Evolutionary conservation across 2,797 vertebrate species (phyloP), one percentile per base, ranked within the genome.

Genomic region (Melanotaenia trifasciata): DNA sequence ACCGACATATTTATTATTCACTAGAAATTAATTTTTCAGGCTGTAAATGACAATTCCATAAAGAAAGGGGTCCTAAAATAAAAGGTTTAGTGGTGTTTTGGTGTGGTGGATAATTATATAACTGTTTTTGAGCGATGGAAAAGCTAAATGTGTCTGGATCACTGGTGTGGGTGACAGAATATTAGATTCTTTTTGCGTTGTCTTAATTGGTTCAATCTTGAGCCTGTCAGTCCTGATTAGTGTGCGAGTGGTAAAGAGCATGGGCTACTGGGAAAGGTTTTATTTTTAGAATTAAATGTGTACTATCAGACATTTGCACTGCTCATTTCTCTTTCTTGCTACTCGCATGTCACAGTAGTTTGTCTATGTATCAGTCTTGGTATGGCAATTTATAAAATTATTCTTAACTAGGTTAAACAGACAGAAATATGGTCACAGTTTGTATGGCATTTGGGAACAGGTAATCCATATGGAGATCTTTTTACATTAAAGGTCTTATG

Each of bases 171-270:
- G 82, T 92, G 92, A 94, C 85, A 84, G 89, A 91, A 91, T 92
- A 93, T 94, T 88, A 91, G 80, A 88, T 93, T 90, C 18, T 87
- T 93, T 93, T 92, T 87, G 85, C 90, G 70, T 82, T 75, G 82
- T 80, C 89, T 85, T 94, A 95, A 95, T 94, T 94, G 92, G 88
- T 89, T 93, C 90, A 93, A 93, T 94, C 92, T 94, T 94, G 88
- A 88, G 87, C 82, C 91, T 92, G 94, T 93, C 94, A 90, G 84
- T 89, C 86, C 82, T 88, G 90, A 94, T 94, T 95, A 94, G 79
- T 79, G 88, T 89, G 80, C 83, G 59, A 72, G 87, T 61, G 67
- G 77, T 88, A 81, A 91, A 83, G 70, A 89, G 78, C 76, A 79
- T 73, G 65, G 69, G 80, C 76, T 72, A 68, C 71, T 67, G 79